Evolutionary conservation across 2,113 vertebrate genomes (phyloP).

Genomic region (Toxostoma redivivum): DNA sequence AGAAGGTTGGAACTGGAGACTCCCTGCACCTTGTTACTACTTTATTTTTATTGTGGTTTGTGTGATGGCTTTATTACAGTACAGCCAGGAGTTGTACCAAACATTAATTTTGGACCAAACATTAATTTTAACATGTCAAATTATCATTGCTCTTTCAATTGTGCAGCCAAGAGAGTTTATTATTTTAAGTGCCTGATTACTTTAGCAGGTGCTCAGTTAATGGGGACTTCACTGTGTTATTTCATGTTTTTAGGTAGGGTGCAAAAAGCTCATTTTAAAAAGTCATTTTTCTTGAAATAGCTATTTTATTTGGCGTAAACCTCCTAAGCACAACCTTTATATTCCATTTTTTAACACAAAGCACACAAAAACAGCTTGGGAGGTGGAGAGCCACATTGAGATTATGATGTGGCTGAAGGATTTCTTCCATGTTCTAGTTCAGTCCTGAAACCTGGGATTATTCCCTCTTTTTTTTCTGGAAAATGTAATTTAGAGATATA

Average conservation of each 20-base stretch:
- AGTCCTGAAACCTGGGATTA: background rate
- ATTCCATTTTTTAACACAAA: conserved; percentile 22
- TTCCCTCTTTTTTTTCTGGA: background rate
- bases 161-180: background rate
- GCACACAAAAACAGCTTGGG: background rate
- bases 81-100: background rate
- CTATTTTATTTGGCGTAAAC: conserved; percentile 28
- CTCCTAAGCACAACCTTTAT: background rate
- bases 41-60: conserved; percentile 24
- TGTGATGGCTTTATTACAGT: conserved; percentile 1
- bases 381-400: background rate
- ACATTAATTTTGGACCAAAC: conserved; percentile 15
- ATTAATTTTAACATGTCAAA: conserved; percentile 36
- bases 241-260: conserved; percentile 44
- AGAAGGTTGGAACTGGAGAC: background rate
- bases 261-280: conserved; percentile 25
- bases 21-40: background rate
- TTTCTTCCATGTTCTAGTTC: background rate
- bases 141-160: conserved; percentile 43
- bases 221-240: conserved; percentile 6
- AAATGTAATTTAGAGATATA: background rate
- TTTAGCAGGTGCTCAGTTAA: conserved; percentile 63
- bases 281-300: background rate
- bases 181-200: conserved; percentile 41
- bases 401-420: background rate